A percentile compares a stretch with the other conserved stretches of the same genome.
phyloP scores from a whole-genome alignment of 2,888 invertebrate genomes.

The Sinohyriopsis cumingii region DNA sequence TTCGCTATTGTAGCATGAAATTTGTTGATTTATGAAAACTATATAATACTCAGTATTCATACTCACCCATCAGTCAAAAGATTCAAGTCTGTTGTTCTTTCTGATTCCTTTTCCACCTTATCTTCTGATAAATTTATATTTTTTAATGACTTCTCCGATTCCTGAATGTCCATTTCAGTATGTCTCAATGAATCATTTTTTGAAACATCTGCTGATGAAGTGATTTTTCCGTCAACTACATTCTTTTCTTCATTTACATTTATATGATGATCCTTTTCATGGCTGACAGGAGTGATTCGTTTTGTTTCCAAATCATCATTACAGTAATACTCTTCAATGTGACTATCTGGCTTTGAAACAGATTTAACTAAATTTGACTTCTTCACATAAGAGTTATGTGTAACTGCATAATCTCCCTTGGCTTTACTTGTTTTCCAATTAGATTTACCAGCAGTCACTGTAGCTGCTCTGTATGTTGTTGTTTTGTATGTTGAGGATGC shows the following conservation, averaged over 20 bases:
- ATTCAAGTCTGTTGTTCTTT: constrained; percentile 10
- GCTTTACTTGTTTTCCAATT: no score
- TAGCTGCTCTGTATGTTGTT: constrained; percentile 26
- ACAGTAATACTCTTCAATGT: no score
- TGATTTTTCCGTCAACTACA: neutral
- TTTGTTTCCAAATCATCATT: neutral
- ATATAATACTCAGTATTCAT: neutral
- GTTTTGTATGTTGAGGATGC: constrained; percentile 34
- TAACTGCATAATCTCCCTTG: no score
- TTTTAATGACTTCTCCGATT: neutral
- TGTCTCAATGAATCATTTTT: neutral
- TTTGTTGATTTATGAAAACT: neutral
- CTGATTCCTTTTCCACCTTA: neutral
- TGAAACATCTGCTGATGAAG: neutral
- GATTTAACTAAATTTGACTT: no score
- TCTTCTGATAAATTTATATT: neutral
- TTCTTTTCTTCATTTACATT: neutral
- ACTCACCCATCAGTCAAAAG: constrained; percentile 22
- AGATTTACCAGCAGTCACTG: constrained; percentile 1
- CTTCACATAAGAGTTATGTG: no score
- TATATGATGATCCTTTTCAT: constrained; percentile 1
- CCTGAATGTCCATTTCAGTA: neutral
- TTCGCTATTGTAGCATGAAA: neutral
- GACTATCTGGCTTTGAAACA: no score
- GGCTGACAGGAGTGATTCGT: neutral